Evolutionary conservation across 2,888 invertebrate species (phyloP).

Genomic region (Osmoderma eremita): DNA sequence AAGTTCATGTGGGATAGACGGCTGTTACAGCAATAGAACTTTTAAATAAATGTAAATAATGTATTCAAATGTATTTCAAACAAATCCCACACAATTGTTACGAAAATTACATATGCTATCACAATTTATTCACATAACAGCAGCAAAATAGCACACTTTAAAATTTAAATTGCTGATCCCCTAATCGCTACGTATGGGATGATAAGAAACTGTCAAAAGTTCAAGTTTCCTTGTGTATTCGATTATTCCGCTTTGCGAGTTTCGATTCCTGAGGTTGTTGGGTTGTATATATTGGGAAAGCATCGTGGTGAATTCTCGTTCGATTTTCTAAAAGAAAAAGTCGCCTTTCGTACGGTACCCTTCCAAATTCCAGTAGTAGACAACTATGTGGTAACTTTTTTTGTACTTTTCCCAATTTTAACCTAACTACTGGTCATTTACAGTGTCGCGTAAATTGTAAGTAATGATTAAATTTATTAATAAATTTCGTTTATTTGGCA

Average conservation of each 20-base stretch:
- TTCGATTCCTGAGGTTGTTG: background rate
- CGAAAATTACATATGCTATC: too few relatives aligned
- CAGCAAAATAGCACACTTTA: slow-evolving; percentile 2
- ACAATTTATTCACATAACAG: too few relatives aligned
- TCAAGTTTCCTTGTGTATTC: slow-evolving; percentile 7
- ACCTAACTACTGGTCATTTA: too few relatives aligned
- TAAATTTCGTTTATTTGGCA: background rate
- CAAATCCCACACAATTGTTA: too few relatives aligned
- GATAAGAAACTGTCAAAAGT: slow-evolving; percentile 30
- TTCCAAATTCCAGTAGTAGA: background rate
- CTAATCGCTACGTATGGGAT: background rate
- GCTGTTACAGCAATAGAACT: too few relatives aligned
- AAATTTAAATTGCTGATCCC: slow-evolving; percentile 34
- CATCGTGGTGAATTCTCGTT: background rate
- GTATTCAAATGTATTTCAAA: too few relatives aligned
- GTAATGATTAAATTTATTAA: background rate
- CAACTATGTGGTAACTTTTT: background rate
- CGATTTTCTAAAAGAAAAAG: background rate
- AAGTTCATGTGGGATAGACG: too few relatives aligned
- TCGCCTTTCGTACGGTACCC: background rate
- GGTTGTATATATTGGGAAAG: background rate
- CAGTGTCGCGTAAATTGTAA: background rate
- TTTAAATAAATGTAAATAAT: too few relatives aligned
- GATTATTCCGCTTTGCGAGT: background rate
- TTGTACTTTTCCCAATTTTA: too few relatives aligned